Conservation (phyloP, 2,888 invertebrate genomes). For the Dugesia japonica region DNA sequence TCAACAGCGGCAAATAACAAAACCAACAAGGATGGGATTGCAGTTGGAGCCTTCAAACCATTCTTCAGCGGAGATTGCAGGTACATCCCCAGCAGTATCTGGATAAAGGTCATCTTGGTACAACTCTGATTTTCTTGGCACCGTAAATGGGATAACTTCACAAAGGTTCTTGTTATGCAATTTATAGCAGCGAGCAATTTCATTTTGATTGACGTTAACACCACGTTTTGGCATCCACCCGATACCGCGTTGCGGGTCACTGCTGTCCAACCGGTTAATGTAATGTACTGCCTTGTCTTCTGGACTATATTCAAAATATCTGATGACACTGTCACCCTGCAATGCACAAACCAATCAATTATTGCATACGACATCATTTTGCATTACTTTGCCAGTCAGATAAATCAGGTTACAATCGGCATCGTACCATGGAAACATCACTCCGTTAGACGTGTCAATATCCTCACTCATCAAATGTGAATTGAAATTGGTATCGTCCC, state of each 20-base stretch:
- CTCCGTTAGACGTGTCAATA: constrained; percentile 53
- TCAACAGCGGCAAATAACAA: too few relatives aligned
- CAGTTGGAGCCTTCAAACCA: constrained; percentile 69
- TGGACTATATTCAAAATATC: constrained; percentile 80
- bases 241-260: constrained; percentile 73
- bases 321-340: constrained; percentile 78
- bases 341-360: constrained; percentile 38
- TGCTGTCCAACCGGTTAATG: constrained; percentile 71
- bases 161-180: constrained; percentile 68
- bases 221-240: constrained; percentile 83
- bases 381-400: constrained; percentile 56
- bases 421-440: constrained; percentile 80
- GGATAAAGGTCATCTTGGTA: constrained; percentile 70
- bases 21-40: constrained; percentile 56
- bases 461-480: constrained; percentile 42
- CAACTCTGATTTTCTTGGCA: constrained; percentile 63
- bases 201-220: constrained; percentile 63
- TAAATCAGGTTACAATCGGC: constrained; percentile 71
- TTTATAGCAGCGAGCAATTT: constrained; percentile 67
- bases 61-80: constrained; percentile 68
- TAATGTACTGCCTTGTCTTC: constrained; percentile 77
- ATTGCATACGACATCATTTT: not conserved
- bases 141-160: constrained; percentile 83
- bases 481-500: constrained; percentile 48
- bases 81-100: constrained; percentile 67